Evolutionary conservation across 2,113 vertebrate species (phyloP), one percentile per base, ranked within the genome.

Genomic region (Puma concolor): DNA sequence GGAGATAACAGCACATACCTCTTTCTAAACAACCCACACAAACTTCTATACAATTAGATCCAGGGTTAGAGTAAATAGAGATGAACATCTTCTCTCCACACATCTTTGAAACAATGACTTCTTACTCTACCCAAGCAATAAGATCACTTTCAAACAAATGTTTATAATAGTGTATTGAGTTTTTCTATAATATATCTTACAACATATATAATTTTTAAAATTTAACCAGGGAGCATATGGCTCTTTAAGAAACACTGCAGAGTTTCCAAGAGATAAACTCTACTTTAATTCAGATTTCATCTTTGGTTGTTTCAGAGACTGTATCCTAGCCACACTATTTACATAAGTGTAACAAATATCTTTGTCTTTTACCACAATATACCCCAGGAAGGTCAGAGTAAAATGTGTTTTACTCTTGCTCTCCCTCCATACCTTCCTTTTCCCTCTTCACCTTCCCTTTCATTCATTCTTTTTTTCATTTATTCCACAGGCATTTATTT

Each of bases 91-190:
- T 52, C 15, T 41, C 11, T 88, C 11, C 92, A 92, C 7, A 76
- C 83, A 93, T 72, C 69, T 66, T 41, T 71, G 64, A 66, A 76
- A 72, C 27, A 90, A 57, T 48, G 29, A 71, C 29, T 36, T 93
- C 72, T 67, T 21, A 66, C 12, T 79, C 44, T 81, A 71, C 31
- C 19, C 29, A 2, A 1, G 27, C 92, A 79, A 90, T 21, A 66
- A 69, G 19, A 76, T 81, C 23, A 80, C n/a, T 80, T n/a, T 29
- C n/a, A 92, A 97, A 86, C 29, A 94, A 91, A 16, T 81, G 2
- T 60, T 76, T 41, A 57, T 25, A 76, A 76, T n/a, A 86, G 74
- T 92, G 81, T 92, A 66, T 1, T 92, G 21, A 19, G 16, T n/a
- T 91, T 96, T 72, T 48, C 60, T 76, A 41, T 50, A 38, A 84